phyloP scores from a whole-genome alignment of 2,888 invertebrate species.

The Leptarthrus brevirostris region DNA sequence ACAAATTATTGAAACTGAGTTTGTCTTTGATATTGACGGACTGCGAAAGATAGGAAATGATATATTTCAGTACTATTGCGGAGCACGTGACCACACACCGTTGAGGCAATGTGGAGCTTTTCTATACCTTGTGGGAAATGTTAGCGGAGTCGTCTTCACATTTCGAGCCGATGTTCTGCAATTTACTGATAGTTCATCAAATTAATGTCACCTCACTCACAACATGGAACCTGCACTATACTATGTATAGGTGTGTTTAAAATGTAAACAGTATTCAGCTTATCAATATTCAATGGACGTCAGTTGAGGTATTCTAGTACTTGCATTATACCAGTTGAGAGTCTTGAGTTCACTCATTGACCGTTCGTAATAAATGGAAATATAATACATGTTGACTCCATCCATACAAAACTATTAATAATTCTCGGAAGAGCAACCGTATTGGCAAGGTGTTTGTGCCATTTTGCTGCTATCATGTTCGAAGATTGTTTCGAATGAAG shows the following conservation, averaged over 20 bases:
- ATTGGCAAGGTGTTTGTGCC: too few relatives aligned
- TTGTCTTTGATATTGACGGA: slow-evolving; percentile 8
- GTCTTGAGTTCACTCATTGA: too few relatives aligned
- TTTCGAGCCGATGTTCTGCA: neutral
- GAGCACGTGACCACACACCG: neutral
- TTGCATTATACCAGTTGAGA: neutral
- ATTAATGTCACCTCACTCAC: slow-evolving; percentile 18
- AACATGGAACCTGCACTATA: neutral
- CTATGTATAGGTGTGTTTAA: neutral
- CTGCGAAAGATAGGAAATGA: neutral
- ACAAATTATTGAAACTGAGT: slow-evolving; percentile 18
- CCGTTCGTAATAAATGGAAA: too few relatives aligned
- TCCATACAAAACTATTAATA: too few relatives aligned
- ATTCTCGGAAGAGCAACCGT: too few relatives aligned
- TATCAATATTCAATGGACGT: slow-evolving; percentile 26
- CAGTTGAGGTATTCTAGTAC: neutral
- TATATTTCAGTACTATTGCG: neutral
- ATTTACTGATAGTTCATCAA: slow-evolving; percentile 14
- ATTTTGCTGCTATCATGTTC: too few relatives aligned
- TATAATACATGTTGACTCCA: too few relatives aligned
- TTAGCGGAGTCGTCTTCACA: neutral
- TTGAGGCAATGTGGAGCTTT: neutral
- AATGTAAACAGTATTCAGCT: slow-evolving; percentile 1
- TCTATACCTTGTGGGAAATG: neutral
- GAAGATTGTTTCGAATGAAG: too few relatives aligned